Percentiles rank a stretch among this genome's conserved stretches.
Conservation (phyloP, 2,113 vertebrate species). For the Zosterops hypoxanthus region DNA sequence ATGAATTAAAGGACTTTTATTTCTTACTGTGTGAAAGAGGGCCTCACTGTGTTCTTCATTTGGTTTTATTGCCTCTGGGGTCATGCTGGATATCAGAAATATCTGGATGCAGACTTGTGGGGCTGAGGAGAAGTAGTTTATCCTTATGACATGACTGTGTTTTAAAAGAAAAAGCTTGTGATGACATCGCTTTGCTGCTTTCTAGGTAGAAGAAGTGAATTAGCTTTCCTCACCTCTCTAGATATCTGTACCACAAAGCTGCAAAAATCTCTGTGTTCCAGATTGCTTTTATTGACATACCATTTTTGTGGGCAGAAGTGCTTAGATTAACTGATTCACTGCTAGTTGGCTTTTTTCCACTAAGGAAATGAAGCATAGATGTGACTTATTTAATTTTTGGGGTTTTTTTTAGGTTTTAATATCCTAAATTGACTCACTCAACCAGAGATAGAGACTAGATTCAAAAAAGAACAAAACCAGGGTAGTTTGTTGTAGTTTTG, state of each 20-base stretch:
- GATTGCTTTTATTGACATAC: neutral
- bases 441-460: neutral
- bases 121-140: neutral
- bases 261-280: neutral
- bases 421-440: neutral
- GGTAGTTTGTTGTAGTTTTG: neutral
- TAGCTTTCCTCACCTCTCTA: neutral
- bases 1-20: neutral
- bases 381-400: neutral
- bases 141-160: neutral
- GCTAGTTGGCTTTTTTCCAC: neutral
- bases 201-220: neutral
- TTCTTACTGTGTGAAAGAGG: neutral
- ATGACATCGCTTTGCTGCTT: neutral
- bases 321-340: neutral
- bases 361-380: neutral
- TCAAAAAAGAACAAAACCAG: neutral
- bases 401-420: neutral
- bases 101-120: neutral
- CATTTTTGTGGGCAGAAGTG: neutral
- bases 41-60: neutral
- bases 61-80: neutral
- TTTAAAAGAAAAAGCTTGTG: neutral
- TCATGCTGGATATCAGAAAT: neutral
- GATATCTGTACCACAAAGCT: neutral